These are phyloP conservation scores for Psittacula derbiana DNA, from an alignment of 2,797 vertebrate genomes.

Conservation along the genomic window DNA sequence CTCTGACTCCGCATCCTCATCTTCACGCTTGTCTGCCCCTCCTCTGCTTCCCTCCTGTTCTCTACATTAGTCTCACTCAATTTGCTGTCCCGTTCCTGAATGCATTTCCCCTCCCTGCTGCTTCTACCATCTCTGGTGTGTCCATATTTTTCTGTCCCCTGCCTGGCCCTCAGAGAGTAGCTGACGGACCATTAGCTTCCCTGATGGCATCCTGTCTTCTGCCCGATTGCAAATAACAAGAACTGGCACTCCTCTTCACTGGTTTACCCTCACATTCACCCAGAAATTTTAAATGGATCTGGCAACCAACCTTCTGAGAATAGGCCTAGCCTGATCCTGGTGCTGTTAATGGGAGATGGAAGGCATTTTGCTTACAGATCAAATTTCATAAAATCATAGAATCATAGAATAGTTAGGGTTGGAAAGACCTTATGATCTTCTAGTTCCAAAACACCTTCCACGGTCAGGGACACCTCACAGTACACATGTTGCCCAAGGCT, in stretches of 20 bases:
- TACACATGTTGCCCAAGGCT: neutral
- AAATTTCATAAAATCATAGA: neutral
- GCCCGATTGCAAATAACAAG: neutral
- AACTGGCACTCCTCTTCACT: conserved; percentile 2
- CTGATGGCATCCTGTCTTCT: conserved; percentile 18
- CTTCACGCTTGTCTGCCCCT: neutral
- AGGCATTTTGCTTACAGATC: neutral
- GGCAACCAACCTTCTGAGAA: neutral
- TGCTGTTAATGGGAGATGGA: neutral
- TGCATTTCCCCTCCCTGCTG: neutral
- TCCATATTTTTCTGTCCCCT: conserved; percentile 11
- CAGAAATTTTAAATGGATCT: conserved; percentile 2
- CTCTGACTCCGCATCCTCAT: neutral
- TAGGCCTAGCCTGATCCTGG: accelerated
- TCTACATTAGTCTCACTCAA: conserved; percentile 57
- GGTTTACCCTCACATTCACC: neutral
- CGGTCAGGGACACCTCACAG: neutral
- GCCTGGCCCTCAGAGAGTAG: neutral
- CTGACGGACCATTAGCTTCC: conserved; percentile 29
- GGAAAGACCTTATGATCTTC: neutral
- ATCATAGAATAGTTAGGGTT: neutral
- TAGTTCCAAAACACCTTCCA: neutral
- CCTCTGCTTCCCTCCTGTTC: conserved; percentile 25
- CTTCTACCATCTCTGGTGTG: neutral
- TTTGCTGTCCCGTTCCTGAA: neutral